A percentile compares a stretch with the other conserved stretches of the same genome.
These are phyloP conservation scores for Glossophaga mutica DNA, from an alignment of 2,797 vertebrate species.

Conservation along the genomic window DNA sequence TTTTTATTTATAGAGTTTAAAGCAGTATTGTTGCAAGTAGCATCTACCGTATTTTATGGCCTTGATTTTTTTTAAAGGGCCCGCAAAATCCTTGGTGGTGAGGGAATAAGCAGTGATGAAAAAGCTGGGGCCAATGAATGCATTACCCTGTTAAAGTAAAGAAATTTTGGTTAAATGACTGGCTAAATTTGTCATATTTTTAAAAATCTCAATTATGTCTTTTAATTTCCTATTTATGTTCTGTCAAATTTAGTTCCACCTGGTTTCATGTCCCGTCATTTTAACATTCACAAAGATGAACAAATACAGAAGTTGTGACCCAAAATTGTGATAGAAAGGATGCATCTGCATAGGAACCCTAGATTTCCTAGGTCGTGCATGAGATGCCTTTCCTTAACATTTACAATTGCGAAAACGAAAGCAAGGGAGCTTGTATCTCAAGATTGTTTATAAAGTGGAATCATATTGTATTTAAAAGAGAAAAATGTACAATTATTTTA, in stretches of 20 bases:
- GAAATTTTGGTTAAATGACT: neutral
- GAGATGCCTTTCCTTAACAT: neutral
- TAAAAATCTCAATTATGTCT: neutral
- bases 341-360: neutral
- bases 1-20: neutral
- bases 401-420: neutral
- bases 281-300: neutral
- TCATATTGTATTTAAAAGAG: neutral
- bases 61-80: neutral
- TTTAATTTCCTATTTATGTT: neutral
- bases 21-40: neutral
- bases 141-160: neutral
- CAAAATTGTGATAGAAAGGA: neutral
- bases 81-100: neutral
- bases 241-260: neutral
- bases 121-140: neutral
- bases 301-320: neutral
- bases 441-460: neutral
- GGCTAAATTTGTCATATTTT: neutral
- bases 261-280: neutral
- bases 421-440: accelerated
- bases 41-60: neutral
- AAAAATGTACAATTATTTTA: neutral
- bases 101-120: neutral
- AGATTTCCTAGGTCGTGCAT: neutral